Evolutionary conservation across 23 tunicate species (phyloP).

Genomic region (Diplosoma virens): DNA sequence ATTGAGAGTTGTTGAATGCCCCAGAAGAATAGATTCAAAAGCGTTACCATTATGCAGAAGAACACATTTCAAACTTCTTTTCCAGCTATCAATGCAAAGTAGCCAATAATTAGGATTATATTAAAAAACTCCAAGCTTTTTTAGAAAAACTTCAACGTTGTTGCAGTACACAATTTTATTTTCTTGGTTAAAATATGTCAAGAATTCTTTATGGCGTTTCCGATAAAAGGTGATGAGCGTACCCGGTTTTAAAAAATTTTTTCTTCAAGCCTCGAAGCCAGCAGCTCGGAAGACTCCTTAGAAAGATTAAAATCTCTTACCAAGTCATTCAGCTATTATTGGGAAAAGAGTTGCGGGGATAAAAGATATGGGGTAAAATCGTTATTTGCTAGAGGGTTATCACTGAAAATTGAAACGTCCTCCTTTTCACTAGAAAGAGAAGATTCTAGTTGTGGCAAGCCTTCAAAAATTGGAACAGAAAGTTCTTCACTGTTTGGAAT

Average conservation of each 20-base stretch:
- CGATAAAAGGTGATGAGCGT: conserved; percentile 10
- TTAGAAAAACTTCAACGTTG: conserved; percentile 20
- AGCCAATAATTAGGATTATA: conserved; percentile 7
- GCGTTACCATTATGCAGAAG: conserved; percentile 15
- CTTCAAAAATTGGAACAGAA: too few relatives aligned
- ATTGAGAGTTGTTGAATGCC: too few relatives aligned
- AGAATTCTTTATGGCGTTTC: conserved; percentile 8
- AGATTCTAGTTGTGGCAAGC: conserved; percentile 29
- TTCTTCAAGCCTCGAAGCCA: conserved; percentile 17
- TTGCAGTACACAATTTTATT: conserved; percentile 5
- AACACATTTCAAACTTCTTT: background rate
- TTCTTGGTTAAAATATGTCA: conserved; percentile 19
- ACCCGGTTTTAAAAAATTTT: conserved; percentile 9
- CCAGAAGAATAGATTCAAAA: conserved; percentile 18
- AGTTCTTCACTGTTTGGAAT: background rate
- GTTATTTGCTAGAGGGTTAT: conserved; percentile 1
- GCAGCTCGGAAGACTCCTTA: conserved; percentile 17
- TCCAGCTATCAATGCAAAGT: conserved; percentile 18
- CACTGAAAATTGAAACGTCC: conserved; percentile 1
- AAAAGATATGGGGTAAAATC: conserved; percentile 20
- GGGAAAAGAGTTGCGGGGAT: conserved; percentile 14
- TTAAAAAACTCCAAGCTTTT: conserved; percentile 1
- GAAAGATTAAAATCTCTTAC: conserved; percentile 20
- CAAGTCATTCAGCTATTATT: conserved; percentile 15
- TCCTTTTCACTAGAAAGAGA: background rate